phyloP scores from a whole-genome alignment of 2,113 vertebrate genomes.

The Brachyhypopomus gauderio region DNA sequence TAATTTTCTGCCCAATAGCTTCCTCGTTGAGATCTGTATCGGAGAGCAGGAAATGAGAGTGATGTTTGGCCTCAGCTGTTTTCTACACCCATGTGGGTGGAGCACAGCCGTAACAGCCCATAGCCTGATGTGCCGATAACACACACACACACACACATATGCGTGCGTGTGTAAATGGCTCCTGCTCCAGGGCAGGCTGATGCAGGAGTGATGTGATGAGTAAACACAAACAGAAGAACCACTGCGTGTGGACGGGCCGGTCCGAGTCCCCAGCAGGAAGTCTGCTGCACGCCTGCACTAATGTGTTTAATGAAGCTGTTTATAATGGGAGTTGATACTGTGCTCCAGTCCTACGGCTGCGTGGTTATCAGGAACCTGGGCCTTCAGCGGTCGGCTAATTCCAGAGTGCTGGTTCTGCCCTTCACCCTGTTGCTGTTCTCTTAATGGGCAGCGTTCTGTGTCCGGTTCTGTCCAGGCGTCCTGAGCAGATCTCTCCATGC shows the following conservation, averaged over 20 bases:
- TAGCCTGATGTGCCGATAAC: slow-evolving; percentile 40
- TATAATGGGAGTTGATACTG: background rate
- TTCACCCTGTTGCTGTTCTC: background rate
- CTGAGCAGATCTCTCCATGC: background rate
- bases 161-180: too few species aligned
- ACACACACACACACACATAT: slow-evolving; percentile 20
- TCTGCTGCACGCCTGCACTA: too few species aligned
- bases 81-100: slow-evolving; percentile 45
- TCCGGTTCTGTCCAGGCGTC: background rate
- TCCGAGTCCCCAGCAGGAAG: too few species aligned
- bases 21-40: slow-evolving; percentile 66
- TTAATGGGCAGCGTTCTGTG: background rate
- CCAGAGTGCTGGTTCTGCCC: background rate
- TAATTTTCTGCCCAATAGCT: slow-evolving; percentile 64
- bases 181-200: too few species aligned
- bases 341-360: background rate
- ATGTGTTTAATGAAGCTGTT: background rate
- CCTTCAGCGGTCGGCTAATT: slow-evolving; percentile 2
- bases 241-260: too few species aligned
- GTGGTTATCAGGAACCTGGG: background rate
- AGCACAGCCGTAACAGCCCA: slow-evolving; percentile 32
- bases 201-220: too few species aligned
- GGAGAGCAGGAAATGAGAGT: slow-evolving; percentile 60
- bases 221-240: too few species aligned
- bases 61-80: slow-evolving; percentile 59